phyloP scores from a whole-genome alignment of 2,888 invertebrate species.

The Bugulina stolonifera region DNA sequence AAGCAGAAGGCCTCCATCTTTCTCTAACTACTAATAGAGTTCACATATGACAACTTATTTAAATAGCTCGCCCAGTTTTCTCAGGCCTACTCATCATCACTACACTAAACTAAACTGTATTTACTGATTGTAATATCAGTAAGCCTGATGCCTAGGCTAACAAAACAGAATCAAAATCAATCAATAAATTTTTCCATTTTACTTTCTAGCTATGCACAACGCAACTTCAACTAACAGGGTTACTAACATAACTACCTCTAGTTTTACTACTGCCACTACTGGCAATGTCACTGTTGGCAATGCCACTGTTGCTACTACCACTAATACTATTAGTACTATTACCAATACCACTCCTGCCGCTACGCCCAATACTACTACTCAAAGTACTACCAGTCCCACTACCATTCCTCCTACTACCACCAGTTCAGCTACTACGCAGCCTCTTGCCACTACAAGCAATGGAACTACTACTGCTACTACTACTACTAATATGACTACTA shows the following conservation, averaged over 20 bases:
- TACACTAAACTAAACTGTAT: no score
- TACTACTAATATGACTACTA: not conserved
- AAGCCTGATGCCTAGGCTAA: no score
- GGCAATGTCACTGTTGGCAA: not conserved
- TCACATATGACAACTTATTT: no score
- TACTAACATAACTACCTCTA: not conserved
- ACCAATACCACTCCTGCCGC: not conserved
- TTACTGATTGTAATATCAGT: no score
- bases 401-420: not conserved
- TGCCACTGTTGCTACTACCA: not conserved
- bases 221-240: not conserved
- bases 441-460: not conserved
- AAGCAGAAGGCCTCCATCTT: no score
- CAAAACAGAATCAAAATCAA: no score
- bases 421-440: not conserved
- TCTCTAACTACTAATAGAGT: no score
- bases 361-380: not conserved
- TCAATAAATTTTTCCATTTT: no score
- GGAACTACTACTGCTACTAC: not conserved
- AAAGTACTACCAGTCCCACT: not conserved
- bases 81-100: no score
- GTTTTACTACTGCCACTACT: not conserved
- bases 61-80: no score
- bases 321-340: not conserved
- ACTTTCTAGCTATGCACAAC: no score